Evolutionary conservation across 2,797 vertebrate genomes (phyloP).

Genomic region (Meriones psammophilus): DNA sequence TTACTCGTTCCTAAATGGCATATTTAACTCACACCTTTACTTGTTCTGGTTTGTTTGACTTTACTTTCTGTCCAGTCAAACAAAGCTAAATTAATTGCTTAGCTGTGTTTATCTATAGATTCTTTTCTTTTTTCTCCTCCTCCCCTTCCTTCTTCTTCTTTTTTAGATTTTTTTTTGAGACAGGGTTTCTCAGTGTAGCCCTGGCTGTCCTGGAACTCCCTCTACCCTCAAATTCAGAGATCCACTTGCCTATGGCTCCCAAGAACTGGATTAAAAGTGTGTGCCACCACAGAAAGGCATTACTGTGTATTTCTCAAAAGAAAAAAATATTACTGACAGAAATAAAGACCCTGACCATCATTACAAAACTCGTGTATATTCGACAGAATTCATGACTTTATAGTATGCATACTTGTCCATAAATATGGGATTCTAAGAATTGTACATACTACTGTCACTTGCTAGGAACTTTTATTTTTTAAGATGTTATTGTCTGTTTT

Average conservation of each 20-base stretch:
- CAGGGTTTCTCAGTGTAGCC: not conserved
- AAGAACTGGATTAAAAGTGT: not conserved
- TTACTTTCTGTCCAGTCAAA: not conserved
- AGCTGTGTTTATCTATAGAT: not conserved
- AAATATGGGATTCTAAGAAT: not conserved
- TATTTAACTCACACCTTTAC: not conserved
- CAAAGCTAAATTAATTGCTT: not conserved
- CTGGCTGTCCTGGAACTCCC: not conserved
- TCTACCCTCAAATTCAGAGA: not conserved
- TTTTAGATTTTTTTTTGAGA: not conserved
- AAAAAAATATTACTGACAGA: not conserved
- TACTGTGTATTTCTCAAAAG: not conserved
- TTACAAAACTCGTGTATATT: not conserved
- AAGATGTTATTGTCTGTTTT: not conserved
- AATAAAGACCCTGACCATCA: not conserved
- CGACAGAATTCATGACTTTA: not conserved
- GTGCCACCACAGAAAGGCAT: not conserved
- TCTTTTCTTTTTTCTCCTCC: no score
- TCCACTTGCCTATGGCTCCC: not conserved
- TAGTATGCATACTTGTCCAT: accelerated
- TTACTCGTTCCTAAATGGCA: not conserved
- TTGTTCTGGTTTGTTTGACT: not conserved
- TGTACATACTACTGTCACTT: not conserved
- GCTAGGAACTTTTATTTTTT: not conserved
- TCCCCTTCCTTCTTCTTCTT: not conserved